Conservation (phyloP, 2,113 vertebrate species). For the Larimichthys polyactis region DNA sequence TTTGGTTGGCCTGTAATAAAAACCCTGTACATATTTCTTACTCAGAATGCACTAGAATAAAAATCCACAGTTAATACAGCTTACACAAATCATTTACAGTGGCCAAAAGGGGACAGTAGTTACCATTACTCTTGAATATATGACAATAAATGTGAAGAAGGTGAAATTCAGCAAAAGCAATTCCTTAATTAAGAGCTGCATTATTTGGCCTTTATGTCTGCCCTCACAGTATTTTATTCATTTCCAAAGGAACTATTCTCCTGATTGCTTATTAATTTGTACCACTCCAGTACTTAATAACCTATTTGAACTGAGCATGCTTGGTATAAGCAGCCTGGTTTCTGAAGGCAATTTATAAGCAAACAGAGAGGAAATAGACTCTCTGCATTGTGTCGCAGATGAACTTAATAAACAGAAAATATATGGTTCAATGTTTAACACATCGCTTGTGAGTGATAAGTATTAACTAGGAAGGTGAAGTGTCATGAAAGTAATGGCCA, state of each 20-base stretch:
- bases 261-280: conserved; percentile 9
- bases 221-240: not conserved
- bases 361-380: not conserved
- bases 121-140: not conserved
- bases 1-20: not conserved
- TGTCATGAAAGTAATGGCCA: not conserved
- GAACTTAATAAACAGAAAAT: not conserved
- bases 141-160: conserved; percentile 2
- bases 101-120: not conserved
- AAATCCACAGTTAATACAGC: not conserved
- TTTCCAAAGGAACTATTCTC: not conserved
- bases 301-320: not conserved
- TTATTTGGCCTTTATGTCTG: conserved; percentile 2
- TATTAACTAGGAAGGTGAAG: not conserved
- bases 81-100: not conserved
- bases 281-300: not conserved
- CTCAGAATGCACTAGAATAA: not conserved
- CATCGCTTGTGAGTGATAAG: not conserved
- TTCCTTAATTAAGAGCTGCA: conserved; percentile 3
- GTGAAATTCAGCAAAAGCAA: conserved; percentile 3
- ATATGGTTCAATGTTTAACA: not conserved
- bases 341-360: not conserved
- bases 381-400: not conserved
- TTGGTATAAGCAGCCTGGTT: not conserved
- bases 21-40: not conserved